Base-by-base conservation (phyloP, 2,888 invertebrate species). In the Malthinus seriepunctatus region DNA sequence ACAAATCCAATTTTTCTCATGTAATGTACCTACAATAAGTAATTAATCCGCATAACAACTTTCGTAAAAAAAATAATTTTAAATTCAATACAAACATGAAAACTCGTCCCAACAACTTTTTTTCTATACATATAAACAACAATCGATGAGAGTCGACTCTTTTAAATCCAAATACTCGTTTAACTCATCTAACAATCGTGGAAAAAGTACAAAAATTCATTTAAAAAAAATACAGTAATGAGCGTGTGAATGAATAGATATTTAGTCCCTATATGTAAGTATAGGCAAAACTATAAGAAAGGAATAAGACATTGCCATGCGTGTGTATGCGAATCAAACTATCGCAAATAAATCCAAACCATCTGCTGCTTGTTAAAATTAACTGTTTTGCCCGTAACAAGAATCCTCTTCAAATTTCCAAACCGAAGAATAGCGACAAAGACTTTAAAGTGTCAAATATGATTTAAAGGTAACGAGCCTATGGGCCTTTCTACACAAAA, bases 381-480 rank as follows among this genome's bases (percentile, higher is more conserved):
- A 59, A 61, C 56, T 56, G 54, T 50, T n/a, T n/a, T 53, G 44
- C 14, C 44, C 51, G 68, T 66, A 68, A 68, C 63, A 61, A 68
- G 68, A 63, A 63, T 64, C 71, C 73, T 73, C 72, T 73, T 70
- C 12, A 71, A 68, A 66, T 63, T 23, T 23, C 68, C 61, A 66
- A 68, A 71, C 71, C 68, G 65, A 57, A 42, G 56, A 65, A 66
- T 57, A 55, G 60, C 57, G 63, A 65, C 60, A 67, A 66, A 67
- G 68, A 69, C 70, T 71, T 66, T 63, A 67, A 71, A 69, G 61
- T 69, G 75, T 76, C 76, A 74, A 70, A 72, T 53, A 70, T 74
- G 75, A 76, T 76, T 75, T 75, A 74, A 55, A 50, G 47, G 60
- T 56, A 59, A 50, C 56, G 56, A 58, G 64, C 67, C 69, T 66